Conservation (phyloP, 2,113 vertebrate species). For the Scytalopus superciliaris region DNA sequence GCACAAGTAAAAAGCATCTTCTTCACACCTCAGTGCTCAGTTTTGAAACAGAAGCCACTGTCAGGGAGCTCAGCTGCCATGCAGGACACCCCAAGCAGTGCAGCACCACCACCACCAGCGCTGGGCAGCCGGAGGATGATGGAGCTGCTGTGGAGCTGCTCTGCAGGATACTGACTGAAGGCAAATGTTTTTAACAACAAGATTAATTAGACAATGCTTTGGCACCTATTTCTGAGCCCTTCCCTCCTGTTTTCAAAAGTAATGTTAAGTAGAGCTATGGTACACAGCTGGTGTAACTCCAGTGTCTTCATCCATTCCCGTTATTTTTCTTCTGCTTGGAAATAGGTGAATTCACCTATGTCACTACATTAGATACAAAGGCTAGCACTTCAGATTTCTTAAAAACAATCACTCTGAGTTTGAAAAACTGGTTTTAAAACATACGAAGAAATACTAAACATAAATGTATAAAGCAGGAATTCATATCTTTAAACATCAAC, state of each 20-base stretch:
- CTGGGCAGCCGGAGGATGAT: not conserved
- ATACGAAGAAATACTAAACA: slow-evolving; percentile 15
- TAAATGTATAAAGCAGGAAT: slow-evolving; percentile 52
- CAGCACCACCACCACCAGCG: rapidly evolving
- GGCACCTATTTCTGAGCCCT: slow-evolving; percentile 55
- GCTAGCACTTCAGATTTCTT: slow-evolving; percentile 46
- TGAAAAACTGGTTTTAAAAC: slow-evolving; percentile 18
- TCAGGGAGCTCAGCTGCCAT: not conserved
- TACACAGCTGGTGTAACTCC: not conserved
- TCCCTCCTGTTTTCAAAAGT: not conserved
- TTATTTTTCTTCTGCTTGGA: not conserved
- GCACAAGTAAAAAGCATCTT: slow-evolving; percentile 59
- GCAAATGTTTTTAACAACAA: not conserved
- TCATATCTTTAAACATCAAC: slow-evolving; percentile 49
- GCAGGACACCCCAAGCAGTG: not conserved
- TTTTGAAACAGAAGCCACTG: not conserved
- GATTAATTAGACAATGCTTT: slow-evolving; percentile 13
- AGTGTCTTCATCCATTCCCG: not conserved
- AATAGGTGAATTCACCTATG: slow-evolving; percentile 4
- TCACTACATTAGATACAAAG: slow-evolving; percentile 25
- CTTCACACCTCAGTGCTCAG: not conserved
- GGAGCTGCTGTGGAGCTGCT: not conserved
- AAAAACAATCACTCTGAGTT: slow-evolving; percentile 45
- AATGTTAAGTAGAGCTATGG: not conserved
- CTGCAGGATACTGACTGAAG: not conserved